These are phyloP conservation scores for Turritopsis dohrnii DNA, from an alignment of 30 jellyfish, hydroid and myxozoan species.

Conservation along the genomic window DNA sequence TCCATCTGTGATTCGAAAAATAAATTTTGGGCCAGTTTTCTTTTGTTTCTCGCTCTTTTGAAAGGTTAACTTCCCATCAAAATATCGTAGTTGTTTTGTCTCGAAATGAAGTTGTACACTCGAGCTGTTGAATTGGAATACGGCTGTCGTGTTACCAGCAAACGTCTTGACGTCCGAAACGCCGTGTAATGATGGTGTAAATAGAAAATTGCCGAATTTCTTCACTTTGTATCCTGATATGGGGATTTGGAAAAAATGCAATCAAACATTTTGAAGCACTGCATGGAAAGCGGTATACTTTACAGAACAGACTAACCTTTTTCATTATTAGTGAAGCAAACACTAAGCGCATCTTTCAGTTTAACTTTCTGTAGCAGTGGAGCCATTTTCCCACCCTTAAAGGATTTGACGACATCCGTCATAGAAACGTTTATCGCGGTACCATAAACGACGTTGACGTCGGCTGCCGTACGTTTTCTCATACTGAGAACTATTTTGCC, in stretches of 20 bases:
- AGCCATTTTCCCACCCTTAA: constrained; percentile 6
- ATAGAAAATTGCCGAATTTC: constrained; percentile 9
- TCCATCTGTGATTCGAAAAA: not conserved
- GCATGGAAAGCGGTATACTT: too few relatives aligned
- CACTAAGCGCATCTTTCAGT: not conserved
- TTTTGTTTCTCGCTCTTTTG: not conserved
- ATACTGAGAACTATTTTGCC: not conserved
- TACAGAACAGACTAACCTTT: constrained; percentile 22
- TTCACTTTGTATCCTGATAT: constrained; percentile 1
- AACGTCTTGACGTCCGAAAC: constrained; percentile 7
- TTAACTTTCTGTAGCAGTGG: not conserved
- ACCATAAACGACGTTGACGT: constrained; percentile 8
- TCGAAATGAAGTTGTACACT: constrained; percentile 9
- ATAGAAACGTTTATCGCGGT: not conserved
- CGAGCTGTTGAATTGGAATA: not conserved
- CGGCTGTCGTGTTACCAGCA: constrained; percentile 12
- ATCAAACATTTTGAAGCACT: too few relatives aligned
- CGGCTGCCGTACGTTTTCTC: not conserved
- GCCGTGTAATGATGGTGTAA: constrained; percentile 7
- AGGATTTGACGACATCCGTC: not conserved
- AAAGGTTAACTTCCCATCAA: not conserved
- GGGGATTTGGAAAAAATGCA: too few relatives aligned
- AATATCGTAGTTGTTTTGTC: constrained; percentile 12
- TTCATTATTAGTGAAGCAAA: constrained; percentile 17
- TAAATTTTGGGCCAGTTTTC: constrained; percentile 14